Evolutionary conservation across 2,113 vertebrate species (phyloP), one percentile per base, ranked within the genome.

Genomic region (Daubentonia madagascariensis): DNA sequence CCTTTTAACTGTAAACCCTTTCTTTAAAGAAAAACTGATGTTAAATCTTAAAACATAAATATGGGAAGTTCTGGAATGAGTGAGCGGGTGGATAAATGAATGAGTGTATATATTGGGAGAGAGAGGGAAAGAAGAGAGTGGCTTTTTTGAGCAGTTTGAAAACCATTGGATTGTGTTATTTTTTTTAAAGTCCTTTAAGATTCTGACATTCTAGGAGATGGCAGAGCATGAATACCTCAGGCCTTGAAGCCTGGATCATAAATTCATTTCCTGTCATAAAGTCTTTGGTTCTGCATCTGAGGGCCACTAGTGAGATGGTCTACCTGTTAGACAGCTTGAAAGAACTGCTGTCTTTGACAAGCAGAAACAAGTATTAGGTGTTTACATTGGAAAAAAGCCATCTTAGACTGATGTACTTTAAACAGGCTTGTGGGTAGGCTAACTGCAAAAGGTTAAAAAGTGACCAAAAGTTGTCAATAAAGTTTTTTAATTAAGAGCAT

Each of bases 11-110:
- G 17, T 72, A 75, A 81, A 54, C 45, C 10, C 30, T 93, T 73
- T 76, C 8, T n/a, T 80, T 59, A 86, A 93, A 89, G 85, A 50
- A 80, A 91, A 92, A 84, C 35, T 70, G 9, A 48, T 88, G n/a
- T 95, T 86, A 94, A 88, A 88, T 95, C 35, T 57, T 80, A 68
- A 93, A 57, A n/a, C 43, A 45, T 92, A 88, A 76, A 67, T 54
- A 37, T 16, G 32, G 54, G 48, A 37, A 28, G 8, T 84, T 90
- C 23, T 94, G 35, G 32, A 84, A 32, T 73, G 22, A 83, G 4
- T 70, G 45, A 67, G 45, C 68, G 16, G 61, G 2, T 61, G 10
- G 37, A 20, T 72, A 20, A 86, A 37, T 80, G 43, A 87, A 20
- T 45, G 6, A 50, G 3, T n/a, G 2, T n/a, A 16, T 86, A n/a